Conservation (phyloP, 1,140 invertebrate species). For the Ooceraea biroi region DNA sequence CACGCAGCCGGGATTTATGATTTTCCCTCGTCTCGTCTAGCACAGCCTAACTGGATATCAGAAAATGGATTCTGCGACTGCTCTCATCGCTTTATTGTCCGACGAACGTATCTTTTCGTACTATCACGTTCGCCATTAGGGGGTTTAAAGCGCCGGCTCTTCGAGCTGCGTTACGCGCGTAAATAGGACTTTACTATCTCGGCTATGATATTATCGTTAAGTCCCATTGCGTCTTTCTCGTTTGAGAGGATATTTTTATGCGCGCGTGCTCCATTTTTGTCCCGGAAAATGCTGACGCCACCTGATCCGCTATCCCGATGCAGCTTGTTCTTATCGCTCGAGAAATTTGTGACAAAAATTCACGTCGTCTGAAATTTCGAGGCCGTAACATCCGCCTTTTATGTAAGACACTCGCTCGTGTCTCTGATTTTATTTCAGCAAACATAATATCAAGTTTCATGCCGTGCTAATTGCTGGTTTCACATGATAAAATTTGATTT, state of each 20-base stretch:
- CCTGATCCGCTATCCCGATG: slow-evolving; percentile 49
- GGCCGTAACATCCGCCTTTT: background rate
- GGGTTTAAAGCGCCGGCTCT: background rate
- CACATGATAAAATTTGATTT: background rate
- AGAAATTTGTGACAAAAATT: slow-evolving; percentile 53
- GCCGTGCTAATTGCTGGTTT: slow-evolving; percentile 12
- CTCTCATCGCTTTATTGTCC: slow-evolving; percentile 39
- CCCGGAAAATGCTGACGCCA: slow-evolving; percentile 31
- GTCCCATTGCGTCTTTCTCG: slow-evolving; percentile 20
- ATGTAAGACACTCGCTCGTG: background rate
- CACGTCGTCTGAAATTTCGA: slow-evolving; percentile 21
- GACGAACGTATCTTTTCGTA: slow-evolving; percentile 7
- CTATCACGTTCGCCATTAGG: slow-evolving; percentile 12
- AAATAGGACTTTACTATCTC: slow-evolving; percentile 43
- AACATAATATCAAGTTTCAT: slow-evolving; percentile 52
- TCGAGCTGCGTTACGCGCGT: background rate
- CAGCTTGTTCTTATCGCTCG: slow-evolving; percentile 20
- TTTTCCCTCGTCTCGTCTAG: background rate
- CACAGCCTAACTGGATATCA: slow-evolving; percentile 46
- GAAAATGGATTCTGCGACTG: slow-evolving; percentile 56
- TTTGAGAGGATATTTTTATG: slow-evolving; percentile 19
- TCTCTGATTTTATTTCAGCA: slow-evolving; percentile 1
- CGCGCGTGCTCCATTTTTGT: background rate
- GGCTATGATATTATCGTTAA: slow-evolving; percentile 26
- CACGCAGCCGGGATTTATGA: background rate